These are phyloP conservation scores for Tinamus guttatus DNA, from an alignment of 2,113 vertebrate species.

Conservation along the genomic window DNA sequence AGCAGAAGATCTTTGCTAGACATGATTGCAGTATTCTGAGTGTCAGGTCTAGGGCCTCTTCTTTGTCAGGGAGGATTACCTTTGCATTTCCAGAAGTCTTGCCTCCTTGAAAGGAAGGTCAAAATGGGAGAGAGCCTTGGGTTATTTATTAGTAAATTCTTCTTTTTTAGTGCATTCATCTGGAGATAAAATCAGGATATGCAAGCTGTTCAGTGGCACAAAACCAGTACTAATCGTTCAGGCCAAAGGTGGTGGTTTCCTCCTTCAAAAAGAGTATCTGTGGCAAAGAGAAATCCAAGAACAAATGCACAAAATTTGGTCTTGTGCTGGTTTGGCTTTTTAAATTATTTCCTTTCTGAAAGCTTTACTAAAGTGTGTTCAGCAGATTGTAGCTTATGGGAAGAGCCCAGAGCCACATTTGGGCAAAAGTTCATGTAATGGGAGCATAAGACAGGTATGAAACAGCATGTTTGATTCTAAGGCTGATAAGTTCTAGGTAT, in stretches of 20 bases:
- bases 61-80: not conserved
- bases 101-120: not conserved
- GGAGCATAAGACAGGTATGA: not conserved
- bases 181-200: not conserved
- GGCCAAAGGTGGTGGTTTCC: not conserved
- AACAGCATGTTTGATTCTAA: not conserved
- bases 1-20: not conserved
- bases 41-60: not conserved
- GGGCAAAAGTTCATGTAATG: not conserved
- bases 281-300: not conserved
- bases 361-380: not conserved
- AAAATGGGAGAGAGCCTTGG: rapidly evolving
- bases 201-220: not conserved
- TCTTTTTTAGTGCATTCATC: not conserved
- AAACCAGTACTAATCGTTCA: not conserved
- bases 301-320: not conserved
- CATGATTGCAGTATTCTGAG: not conserved
- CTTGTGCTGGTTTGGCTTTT: not conserved
- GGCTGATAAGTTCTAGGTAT: not conserved
- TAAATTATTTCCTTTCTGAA: not conserved
- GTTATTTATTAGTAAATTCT: not conserved
- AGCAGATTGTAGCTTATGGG: not conserved
- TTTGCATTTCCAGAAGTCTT: not conserved
- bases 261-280: not conserved
- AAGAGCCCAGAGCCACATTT: not conserved